Percentiles rank a stretch among this genome's conserved stretches.
Conservation (phyloP, 1,140 invertebrate species). For the Drosophila chauvacae region DNA sequence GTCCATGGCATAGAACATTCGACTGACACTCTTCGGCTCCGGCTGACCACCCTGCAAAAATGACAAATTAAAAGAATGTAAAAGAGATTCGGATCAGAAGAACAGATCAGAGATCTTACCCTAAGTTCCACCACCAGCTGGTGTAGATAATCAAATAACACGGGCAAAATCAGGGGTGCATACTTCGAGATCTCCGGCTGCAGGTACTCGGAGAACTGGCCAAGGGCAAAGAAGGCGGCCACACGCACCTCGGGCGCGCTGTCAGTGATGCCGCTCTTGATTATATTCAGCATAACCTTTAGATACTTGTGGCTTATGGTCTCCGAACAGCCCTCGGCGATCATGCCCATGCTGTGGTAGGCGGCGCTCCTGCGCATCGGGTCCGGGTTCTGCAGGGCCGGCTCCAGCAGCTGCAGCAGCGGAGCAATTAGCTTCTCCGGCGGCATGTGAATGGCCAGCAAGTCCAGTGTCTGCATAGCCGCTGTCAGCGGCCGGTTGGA, state of each 20-base stretch:
- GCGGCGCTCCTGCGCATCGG: constrained; percentile 88
- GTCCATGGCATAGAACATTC: constrained; percentile 93
- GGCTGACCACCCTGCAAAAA: constrained; percentile 85
- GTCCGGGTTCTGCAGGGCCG: constrained; percentile 86
- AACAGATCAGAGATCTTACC: constrained; percentile 32
- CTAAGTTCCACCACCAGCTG: constrained; percentile 86
- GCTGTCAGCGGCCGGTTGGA: constrained; percentile 86
- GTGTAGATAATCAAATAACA: constrained; percentile 89
- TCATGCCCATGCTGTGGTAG: constrained; percentile 90
- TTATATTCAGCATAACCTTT: constrained; percentile 88
- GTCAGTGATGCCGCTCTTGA: constrained; percentile 90
- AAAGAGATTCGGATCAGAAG: not conserved
- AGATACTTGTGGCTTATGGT: constrained; percentile 90
- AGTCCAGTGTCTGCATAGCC: constrained; percentile 90
- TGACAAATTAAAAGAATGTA: constrained; percentile 10
- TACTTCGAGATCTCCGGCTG: constrained; percentile 91
- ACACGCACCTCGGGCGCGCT: constrained; percentile 87
- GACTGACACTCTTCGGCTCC: constrained; percentile 87
- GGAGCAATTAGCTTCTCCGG: constrained; percentile 91
- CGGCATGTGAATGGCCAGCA: constrained; percentile 91
- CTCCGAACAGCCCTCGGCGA: constrained; percentile 93
- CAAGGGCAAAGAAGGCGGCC: constrained; percentile 92
- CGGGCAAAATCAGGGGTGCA: constrained; percentile 89
- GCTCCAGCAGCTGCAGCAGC: constrained; percentile 88
- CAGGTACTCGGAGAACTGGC: constrained; percentile 92